Evolutionary conservation across 1,140 invertebrate species (phyloP).

Genomic region (Drosophila oshimai): DNA sequence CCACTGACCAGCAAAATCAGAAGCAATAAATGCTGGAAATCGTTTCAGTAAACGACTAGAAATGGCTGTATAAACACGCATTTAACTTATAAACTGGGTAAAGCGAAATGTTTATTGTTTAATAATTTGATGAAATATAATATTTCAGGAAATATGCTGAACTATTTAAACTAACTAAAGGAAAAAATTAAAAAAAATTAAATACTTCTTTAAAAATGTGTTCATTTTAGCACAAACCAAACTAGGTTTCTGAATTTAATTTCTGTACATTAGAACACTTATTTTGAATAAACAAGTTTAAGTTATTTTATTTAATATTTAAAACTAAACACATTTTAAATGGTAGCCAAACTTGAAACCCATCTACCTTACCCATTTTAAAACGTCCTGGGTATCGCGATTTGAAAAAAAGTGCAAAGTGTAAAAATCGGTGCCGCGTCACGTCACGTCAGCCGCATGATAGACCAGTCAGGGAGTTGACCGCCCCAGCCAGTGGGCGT

Average conservation of each 20-base stretch:
- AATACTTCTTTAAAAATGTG: no score
- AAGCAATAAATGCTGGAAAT: not conserved
- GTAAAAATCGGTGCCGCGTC: slow-evolving; percentile 71
- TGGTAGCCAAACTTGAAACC: not conserved
- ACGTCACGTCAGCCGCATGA: slow-evolving; percentile 71
- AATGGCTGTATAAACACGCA: not conserved
- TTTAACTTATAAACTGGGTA: accelerated
- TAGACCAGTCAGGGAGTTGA: slow-evolving; percentile 58
- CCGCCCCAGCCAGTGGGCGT: slow-evolving; percentile 27
- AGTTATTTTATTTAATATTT: no score
- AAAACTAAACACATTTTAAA: no score
- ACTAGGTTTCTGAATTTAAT: no score
- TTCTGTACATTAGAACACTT: no score
- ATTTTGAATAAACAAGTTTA: no score
- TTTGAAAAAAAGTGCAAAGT: slow-evolving; percentile 62
- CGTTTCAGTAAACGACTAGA: not conserved
- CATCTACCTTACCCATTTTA: not conserved
- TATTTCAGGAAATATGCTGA: no score
- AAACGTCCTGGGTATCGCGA: slow-evolving; percentile 21
- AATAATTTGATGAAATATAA: not conserved
- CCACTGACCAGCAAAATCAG: slow-evolving; percentile 25
- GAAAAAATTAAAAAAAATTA: no score
- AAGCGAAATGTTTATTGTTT: not conserved
- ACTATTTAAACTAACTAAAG: no score
- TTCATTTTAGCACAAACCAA: no score